Conservation (phyloP, 2,888 invertebrate species). For the Dioctria rufipes region DNA sequence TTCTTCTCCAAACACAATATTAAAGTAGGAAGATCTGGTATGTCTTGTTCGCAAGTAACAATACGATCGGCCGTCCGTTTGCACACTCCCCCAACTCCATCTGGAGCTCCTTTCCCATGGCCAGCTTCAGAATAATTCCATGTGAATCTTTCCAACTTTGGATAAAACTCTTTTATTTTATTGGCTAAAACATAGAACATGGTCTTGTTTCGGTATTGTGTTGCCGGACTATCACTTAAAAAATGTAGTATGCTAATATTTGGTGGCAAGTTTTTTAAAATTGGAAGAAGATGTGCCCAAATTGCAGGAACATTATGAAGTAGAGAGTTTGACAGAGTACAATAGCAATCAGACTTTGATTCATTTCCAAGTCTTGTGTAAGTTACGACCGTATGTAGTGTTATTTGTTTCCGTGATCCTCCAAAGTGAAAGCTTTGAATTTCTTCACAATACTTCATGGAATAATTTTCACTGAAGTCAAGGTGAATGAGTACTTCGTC, state of each 20-base stretch:
- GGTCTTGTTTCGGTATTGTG: not conserved
- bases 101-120: constrained; percentile 8
- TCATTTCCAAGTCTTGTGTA: not conserved
- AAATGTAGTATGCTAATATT: constrained; percentile 3
- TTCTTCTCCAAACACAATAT: no score
- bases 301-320: constrained; percentile 7
- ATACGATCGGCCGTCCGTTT: no score
- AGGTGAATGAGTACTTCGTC: constrained; percentile 24
- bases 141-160: not conserved
- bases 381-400: not conserved
- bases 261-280: constrained; percentile 6
- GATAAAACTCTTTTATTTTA: not conserved
- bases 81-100: no score
- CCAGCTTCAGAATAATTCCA: constrained; percentile 15
- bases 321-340: not conserved
- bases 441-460: constrained; percentile 11
- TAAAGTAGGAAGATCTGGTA: no score
- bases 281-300: constrained; percentile 25
- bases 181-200: constrained; percentile 1
- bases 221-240: constrained; percentile 5
- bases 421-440: constrained; percentile 32
- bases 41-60: no score
- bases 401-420: constrained; percentile 26
- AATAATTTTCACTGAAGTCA: constrained; percentile 36
- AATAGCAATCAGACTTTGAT: not conserved